Conservation (phyloP, 37 sponge, comb jelly and placozoan species). For the Axinella damicornis region DNA sequence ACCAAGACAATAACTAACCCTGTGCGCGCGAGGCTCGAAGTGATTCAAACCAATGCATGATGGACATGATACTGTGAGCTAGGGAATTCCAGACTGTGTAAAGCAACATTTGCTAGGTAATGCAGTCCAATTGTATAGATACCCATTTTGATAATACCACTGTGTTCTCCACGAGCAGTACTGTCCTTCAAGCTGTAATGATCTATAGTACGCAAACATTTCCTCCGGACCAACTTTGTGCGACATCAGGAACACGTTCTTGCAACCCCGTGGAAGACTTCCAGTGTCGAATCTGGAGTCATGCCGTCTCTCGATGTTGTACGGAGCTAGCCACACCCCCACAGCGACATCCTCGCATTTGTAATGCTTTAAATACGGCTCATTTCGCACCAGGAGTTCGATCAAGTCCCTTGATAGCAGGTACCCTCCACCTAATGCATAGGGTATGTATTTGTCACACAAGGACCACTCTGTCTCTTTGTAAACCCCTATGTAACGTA, state of each 20-base stretch:
- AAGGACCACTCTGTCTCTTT: slow-evolving; percentile 44
- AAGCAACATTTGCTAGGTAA: slow-evolving; percentile 45
- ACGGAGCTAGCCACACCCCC: slow-evolving; percentile 70
- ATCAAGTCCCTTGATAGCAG: slow-evolving; percentile 50
- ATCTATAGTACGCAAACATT: slow-evolving; percentile 4
- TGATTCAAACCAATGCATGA: no score
- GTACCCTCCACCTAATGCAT: slow-evolving; percentile 68
- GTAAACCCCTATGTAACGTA: slow-evolving; percentile 14
- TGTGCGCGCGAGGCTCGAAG: no score
- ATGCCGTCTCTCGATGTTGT: slow-evolving; percentile 28
- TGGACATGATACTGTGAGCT: no score
- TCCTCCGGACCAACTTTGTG: slow-evolving; percentile 23
- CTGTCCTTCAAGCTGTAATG: slow-evolving; percentile 3
- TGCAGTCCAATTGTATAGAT: slow-evolving; percentile 57
- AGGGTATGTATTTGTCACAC: slow-evolving; percentile 63
- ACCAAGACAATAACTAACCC: no score
- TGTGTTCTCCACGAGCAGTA: slow-evolving; percentile 9
- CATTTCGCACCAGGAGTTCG: slow-evolving; percentile 27
- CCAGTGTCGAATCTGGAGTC: slow-evolving; percentile 62
- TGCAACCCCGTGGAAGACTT: slow-evolving; percentile 37
- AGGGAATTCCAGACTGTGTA: slow-evolving; percentile 13
- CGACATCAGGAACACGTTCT: slow-evolving; percentile 37
- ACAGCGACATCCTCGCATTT: slow-evolving; percentile 70
- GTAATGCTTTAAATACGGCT: slow-evolving; percentile 20
- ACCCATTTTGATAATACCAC: slow-evolving; percentile 6